Base-by-base conservation (phyloP, 2,888 invertebrate species). In the Xestobium rufovillosum region DNA sequence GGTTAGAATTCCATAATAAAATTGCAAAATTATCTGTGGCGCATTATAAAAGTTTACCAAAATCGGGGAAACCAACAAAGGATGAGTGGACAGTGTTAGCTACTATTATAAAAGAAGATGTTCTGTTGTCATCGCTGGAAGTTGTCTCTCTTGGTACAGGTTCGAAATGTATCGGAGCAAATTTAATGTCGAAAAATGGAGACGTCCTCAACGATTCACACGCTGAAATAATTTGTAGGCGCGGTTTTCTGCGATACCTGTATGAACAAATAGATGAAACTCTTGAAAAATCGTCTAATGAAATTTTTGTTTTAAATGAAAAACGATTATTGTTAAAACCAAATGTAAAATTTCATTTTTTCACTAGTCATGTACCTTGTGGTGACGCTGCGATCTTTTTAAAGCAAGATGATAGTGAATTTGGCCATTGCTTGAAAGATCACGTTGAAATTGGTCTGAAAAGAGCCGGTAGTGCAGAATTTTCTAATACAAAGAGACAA, bases 321-420 rank as follows among this genome's bases (percentile, higher is more conserved):
- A 35, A 36, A 30, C 34, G 31, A 26, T 58, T 52, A 42, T 11
- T 9, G 4, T 25, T 59, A 1, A 74, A 72, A 50, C 52, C 70
- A 3, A 68, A 68, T 25, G 60, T 86, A 14, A 69, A 73, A 15
- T 90, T 88, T 63, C 83, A 90, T 59, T 83, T 95, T 55, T 88
- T 84, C 55, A 80, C 85, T 16, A 89, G 88, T 32, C 86, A 89
- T 59, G 74, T 83, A 25, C 95, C 94, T 11, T 95, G 95, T 67
- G 95, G 95, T 0, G 95, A 95, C 73, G 90, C 90, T 9, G 83
- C 90, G 11, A 94, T 95, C 50, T 76, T 85, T 57, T 74, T 76
- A 1, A 81, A 77, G 47, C 52, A 56, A 60, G 50, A 47, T 31
- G 51, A 47, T 2, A 60, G 64, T 10, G 52, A 57, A 39, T 49